phyloP scores from a whole-genome alignment of 2,797 vertebrate genomes.

The Gallinago solitaria region DNA sequence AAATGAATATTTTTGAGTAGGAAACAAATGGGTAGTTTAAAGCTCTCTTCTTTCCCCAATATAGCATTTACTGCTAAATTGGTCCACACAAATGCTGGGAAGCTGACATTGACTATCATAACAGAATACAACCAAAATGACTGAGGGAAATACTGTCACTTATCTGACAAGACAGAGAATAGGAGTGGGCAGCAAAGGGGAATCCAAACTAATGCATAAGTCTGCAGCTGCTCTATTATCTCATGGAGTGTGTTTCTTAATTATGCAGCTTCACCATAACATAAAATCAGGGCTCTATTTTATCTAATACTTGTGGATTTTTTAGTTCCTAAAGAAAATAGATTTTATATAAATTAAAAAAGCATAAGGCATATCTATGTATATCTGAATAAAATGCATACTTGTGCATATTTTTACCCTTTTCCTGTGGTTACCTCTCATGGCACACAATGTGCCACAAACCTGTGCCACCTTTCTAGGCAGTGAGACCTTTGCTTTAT shows the following conservation, averaged over 20 bases:
- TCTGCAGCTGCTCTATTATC: not conserved
- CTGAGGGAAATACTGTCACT: not conserved
- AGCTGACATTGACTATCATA: not conserved
- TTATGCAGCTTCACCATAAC: not conserved
- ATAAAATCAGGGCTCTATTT: not conserved
- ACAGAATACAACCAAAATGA: not conserved
- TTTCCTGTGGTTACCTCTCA: not conserved
- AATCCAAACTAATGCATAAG: not conserved
- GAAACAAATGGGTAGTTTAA: not conserved
- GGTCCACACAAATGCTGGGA: not conserved
- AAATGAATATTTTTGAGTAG: not conserved
- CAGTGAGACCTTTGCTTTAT: not conserved
- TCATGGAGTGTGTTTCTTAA: not conserved
- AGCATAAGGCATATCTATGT: not conserved
- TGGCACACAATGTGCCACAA: accelerated
- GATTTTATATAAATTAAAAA: not conserved
- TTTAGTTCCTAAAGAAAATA: not conserved
- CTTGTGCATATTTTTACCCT: not conserved
- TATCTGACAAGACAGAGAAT: not conserved
- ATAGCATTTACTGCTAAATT: not conserved
- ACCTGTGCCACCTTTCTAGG: not conserved
- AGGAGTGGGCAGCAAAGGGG: not conserved
- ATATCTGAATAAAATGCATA: not conserved
- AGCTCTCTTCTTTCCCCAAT: not conserved
- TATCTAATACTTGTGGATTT: not conserved